Percentiles rank a stretch among this genome's conserved stretches.
These are phyloP conservation scores for Fistularia tabacaria DNA, from an alignment of 2,797 vertebrate species.

Conservation along the genomic window DNA sequence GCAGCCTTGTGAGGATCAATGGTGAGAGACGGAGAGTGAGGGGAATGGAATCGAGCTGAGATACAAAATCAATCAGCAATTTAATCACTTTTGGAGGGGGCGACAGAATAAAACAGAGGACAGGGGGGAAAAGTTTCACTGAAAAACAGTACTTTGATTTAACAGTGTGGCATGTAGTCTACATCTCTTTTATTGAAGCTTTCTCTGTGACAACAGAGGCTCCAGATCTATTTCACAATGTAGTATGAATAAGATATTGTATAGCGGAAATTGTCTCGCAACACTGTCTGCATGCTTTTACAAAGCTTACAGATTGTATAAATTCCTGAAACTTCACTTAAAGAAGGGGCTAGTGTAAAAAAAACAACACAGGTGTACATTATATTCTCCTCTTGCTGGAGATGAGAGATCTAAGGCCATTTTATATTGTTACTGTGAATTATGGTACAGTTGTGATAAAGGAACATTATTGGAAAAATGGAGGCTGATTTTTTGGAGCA, in stretches of 20 bases:
- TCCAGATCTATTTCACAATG: conserved; percentile 53
- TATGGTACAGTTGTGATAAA: conserved; percentile 18
- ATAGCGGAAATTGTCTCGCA: conserved; percentile 29
- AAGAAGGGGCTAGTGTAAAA: too few relatives aligned
- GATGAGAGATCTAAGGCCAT: too few relatives aligned
- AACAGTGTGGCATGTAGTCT: conserved; percentile 57
- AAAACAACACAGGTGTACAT: too few relatives aligned
- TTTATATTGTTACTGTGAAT: too few relatives aligned
- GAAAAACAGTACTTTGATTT: conserved; percentile 65
- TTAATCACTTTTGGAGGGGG: conserved; percentile 74
- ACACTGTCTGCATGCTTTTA: conserved; percentile 25
- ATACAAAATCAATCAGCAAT: conserved; percentile 83
- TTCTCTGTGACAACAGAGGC: conserved; percentile 49
- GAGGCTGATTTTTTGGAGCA: conserved; percentile 43
- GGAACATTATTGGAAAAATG: conserved; percentile 27
- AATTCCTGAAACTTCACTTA: too few relatives aligned
- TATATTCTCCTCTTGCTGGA: too few relatives aligned
- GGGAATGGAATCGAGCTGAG: conserved; percentile 74
- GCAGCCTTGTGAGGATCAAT: conserved; percentile 81
- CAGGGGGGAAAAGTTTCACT: conserved; percentile 53
- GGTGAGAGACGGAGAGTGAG: conserved; percentile 70
- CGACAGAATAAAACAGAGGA: conserved; percentile 45
- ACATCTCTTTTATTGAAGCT: conserved; percentile 58
- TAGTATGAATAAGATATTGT: conserved; percentile 22
- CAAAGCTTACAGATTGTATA: conserved; percentile 27